These are phyloP conservation scores for Drosophila grimshawi DNA, from an alignment of 1,140 invertebrate genomes.

Conservation along the genomic window DNA sequence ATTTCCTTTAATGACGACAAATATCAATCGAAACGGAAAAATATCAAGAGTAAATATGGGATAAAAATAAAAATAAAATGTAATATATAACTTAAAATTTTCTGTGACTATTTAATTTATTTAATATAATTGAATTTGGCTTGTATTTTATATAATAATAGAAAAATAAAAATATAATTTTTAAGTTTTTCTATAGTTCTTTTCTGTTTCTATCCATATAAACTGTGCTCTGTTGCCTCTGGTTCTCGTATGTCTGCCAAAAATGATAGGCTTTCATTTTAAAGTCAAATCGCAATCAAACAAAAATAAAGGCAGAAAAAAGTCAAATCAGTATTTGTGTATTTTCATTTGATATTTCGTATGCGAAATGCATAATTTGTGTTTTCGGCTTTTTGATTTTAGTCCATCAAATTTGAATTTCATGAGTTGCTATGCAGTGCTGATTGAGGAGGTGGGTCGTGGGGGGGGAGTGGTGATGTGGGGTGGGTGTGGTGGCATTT, in stretches of 20 bases:
- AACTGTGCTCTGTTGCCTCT: background rate
- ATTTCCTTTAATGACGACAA: no score
- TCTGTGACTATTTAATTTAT: no score
- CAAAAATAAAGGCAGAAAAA: background rate
- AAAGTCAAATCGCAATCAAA: conserved; percentile 40
- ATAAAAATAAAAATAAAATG: no score
- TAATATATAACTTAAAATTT: no score
- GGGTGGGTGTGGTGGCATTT: conserved; percentile 32
- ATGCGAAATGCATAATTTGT: conserved; percentile 46
- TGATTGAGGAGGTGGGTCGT: background rate
- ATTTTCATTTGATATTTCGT: conserved; percentile 42
- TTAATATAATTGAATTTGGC: no score
- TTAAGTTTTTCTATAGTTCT: background rate
- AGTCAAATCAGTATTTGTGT: background rate
- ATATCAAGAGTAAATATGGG: no score
- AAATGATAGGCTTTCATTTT: conserved; percentile 37
- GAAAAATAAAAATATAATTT: no score
- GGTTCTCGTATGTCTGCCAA: conserved; percentile 6
- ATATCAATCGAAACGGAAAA: no score
- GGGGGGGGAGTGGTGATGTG: background rate
- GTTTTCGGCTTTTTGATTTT: conserved; percentile 15
- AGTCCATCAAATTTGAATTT: conserved; percentile 58
- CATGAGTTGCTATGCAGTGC: conserved; percentile 32
- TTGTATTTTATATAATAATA: no score
- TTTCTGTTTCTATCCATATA: background rate